Evolutionary conservation across 1,140 invertebrate genomes (phyloP).

Genomic region (Cecropterus lyciades): DNA sequence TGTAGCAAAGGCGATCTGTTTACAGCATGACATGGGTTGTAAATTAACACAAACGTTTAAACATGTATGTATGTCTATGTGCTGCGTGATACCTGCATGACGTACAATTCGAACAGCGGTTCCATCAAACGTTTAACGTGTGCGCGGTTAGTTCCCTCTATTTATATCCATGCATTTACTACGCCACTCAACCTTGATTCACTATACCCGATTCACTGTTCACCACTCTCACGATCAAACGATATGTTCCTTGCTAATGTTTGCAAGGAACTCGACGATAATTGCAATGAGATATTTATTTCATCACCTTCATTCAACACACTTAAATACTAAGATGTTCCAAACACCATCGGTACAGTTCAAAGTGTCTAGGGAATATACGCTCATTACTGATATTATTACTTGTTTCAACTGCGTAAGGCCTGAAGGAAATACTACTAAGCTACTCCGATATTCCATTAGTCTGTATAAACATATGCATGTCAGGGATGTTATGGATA

Average conservation of each 20-base stretch:
- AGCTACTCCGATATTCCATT: too few species aligned
- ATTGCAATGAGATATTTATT: neutral
- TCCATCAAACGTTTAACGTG: constrained; percentile 56
- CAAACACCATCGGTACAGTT: too few species aligned
- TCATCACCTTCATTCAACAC: neutral
- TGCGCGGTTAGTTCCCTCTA: constrained; percentile 52
- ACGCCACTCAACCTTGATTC: constrained; percentile 57
- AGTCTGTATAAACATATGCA: too few species aligned
- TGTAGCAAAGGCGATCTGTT: neutral
- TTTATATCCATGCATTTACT: constrained; percentile 59
- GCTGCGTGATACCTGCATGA: constrained; percentile 13
- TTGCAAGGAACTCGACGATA: constrained; percentile 2
- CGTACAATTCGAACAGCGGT: constrained; percentile 16
- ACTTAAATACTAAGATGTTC: too few species aligned
- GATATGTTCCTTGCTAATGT: neutral
- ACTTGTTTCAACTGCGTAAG: too few species aligned
- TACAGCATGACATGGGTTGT: neutral
- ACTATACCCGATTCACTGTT: constrained; percentile 30
- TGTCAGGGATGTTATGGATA: too few species aligned
- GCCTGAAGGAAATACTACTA: too few species aligned
- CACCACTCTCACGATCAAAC: constrained; percentile 10
- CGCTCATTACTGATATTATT: too few species aligned
- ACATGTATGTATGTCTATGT: neutral
- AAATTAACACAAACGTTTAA: neutral
- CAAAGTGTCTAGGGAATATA: too few species aligned